These are phyloP conservation scores for Drosophila prolongata DNA, from an alignment of 2,888 invertebrate genomes.

Conservation along the genomic window DNA sequence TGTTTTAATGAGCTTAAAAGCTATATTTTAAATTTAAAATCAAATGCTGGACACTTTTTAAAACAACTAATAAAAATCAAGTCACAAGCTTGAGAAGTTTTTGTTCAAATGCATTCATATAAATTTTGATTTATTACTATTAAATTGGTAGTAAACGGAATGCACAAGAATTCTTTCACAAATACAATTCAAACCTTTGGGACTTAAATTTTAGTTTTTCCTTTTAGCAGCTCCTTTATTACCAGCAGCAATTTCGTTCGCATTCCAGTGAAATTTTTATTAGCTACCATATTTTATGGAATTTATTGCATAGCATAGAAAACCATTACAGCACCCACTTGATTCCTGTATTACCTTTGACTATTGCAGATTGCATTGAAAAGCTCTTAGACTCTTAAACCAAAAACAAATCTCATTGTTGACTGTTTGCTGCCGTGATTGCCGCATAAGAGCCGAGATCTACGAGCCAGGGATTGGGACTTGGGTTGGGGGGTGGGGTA, in stretches of 20 bases:
- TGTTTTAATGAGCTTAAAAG: no score
- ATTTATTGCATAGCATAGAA: conserved; percentile 24
- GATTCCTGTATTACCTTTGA: conserved; percentile 33
- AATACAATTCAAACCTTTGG: not conserved
- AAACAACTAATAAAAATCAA: no score
- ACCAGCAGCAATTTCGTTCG: not conserved
- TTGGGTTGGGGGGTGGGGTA: not conserved
- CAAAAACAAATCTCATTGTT: conserved; percentile 57
- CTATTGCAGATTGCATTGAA: conserved; percentile 35
- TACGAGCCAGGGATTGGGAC: conserved; percentile 33
- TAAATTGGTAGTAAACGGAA: not conserved
- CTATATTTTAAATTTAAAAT: no score
- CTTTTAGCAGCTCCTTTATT: conserved; percentile 1
- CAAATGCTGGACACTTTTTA: not conserved
- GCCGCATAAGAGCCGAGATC: conserved; percentile 65
- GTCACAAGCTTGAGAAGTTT: no score
- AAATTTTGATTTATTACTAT: not conserved
- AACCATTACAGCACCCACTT: conserved; percentile 25
- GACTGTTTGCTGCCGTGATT: conserved; percentile 72
- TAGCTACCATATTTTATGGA: conserved; percentile 29
- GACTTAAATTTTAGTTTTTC: not conserved
- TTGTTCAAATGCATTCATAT: no score
- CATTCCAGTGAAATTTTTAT: conserved; percentile 24
- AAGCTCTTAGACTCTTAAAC: conserved; percentile 40
- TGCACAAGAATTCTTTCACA: not conserved